Conservation (phyloP, 2,113 vertebrate species). For the Xiphias gladius region DNA sequence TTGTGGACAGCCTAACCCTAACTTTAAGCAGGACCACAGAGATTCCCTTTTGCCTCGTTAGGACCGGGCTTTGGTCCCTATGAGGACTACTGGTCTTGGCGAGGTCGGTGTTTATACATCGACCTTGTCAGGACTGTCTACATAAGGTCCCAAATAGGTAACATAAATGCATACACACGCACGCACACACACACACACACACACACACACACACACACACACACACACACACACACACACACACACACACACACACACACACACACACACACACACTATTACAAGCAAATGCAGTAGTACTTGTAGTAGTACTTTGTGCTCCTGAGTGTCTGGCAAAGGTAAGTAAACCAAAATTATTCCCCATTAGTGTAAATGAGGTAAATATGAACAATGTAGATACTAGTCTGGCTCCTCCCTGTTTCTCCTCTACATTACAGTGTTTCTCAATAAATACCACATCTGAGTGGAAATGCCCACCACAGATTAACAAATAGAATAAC, state of each 20-base stretch:
- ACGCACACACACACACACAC: constrained; percentile 10
- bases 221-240: constrained; percentile 5
- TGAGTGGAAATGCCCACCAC: background rate
- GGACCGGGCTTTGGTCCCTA: too few relatives aligned
- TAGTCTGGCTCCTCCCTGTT: background rate
- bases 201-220: constrained; percentile 21
- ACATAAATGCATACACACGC: too few relatives aligned
- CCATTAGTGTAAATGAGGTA: background rate
- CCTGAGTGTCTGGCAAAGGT: background rate
- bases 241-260: constrained; percentile 18
- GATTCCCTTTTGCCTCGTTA: too few relatives aligned
- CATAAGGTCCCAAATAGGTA: too few relatives aligned
- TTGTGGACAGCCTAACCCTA: too few relatives aligned
- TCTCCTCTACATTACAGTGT: background rate
- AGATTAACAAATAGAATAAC: background rate
- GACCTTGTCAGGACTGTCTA: too few relatives aligned
- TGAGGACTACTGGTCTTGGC: too few relatives aligned
- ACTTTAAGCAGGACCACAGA: too few relatives aligned
- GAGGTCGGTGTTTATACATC: too few relatives aligned
- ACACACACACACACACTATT: constrained; percentile 5
- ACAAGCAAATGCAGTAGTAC: background rate
- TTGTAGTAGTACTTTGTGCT: background rate
- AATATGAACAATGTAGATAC: background rate
- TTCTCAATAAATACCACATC: background rate
- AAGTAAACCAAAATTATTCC: background rate